Conservation (phyloP, 2,797 vertebrate species). For the Thalassophryne amazonica region DNA sequence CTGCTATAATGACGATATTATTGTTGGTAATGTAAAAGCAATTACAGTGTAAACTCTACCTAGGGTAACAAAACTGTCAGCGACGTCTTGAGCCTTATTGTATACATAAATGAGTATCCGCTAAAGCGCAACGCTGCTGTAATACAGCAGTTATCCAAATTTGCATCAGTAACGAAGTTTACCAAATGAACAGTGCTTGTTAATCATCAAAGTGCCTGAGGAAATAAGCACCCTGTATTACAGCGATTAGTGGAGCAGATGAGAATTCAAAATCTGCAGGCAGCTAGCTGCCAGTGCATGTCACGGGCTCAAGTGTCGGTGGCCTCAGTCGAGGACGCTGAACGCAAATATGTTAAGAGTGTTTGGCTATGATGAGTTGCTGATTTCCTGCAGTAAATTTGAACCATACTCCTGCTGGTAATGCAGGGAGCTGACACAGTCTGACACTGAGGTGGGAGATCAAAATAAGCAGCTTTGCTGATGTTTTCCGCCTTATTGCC, state of each 20-base stretch:
- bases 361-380: slow-evolving; percentile 29
- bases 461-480: slow-evolving; percentile 21
- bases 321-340: slow-evolving; percentile 31
- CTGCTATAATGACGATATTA: neutral
- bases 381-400: neutral
- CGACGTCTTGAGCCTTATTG: slow-evolving; percentile 15
- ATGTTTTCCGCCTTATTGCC: slow-evolving; percentile 28
- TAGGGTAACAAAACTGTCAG: slow-evolving; percentile 1
- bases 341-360: slow-evolving; percentile 50
- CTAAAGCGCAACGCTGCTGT: slow-evolving; percentile 11
- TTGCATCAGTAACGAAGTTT: slow-evolving; percentile 43
- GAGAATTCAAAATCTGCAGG: slow-evolving; percentile 9
- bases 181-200: slow-evolving; percentile 38
- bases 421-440: neutral
- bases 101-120: slow-evolving; percentile 13
- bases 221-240: slow-evolving; percentile 20
- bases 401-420: neutral
- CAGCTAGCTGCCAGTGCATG: slow-evolving; percentile 26
- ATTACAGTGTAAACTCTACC: slow-evolving; percentile 5
- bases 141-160: slow-evolving; percentile 52
- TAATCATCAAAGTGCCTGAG: slow-evolving; percentile 41
- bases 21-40: slow-evolving; percentile 3
- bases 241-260: slow-evolving; percentile 17
- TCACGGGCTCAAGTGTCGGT: slow-evolving; percentile 42
- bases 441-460: slow-evolving; percentile 7